Evolutionary conservation across 2,888 invertebrate species (phyloP), one percentile per base, ranked within the genome.

Genomic region (Ecdyonurus torrentis): DNA sequence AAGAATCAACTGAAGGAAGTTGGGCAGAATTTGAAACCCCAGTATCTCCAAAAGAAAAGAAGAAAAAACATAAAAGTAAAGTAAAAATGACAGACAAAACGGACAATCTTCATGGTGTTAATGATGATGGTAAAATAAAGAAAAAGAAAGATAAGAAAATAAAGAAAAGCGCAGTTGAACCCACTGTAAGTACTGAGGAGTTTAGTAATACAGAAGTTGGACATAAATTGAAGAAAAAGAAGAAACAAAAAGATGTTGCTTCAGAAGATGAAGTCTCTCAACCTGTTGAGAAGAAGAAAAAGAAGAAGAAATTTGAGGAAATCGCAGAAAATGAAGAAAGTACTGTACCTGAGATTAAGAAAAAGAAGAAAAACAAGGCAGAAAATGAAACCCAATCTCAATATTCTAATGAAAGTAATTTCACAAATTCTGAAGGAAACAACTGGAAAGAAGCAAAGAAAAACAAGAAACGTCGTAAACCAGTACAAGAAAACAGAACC

Each of bases 401-500:
- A 25, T 19, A 1, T 24, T 2, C 58, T 15, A n/a, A 20, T 19
- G 59, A 55, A 64, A 25, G 58, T 60, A 65, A 50, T 61, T 55
- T 37, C 55, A 22, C 37, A 63, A 67, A 63, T 52, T 2, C 50
- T 76, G 74, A 71, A n/a, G n/a, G n/a, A n/a, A n/a, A 52, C 58
- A 22, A 15, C 15, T 2, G 19, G 7, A 15, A n/a, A 18, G 2
- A 52, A 50, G 2, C 59, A n/a, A 24, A 58, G 59, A 68, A 71
- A 65, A 68, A 72, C 66, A 70, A 75, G 67, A 71, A 70, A 64
- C 69, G 71, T 65, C 71, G 70, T 69, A 74, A 72, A 70, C 78
- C 80, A 60, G 7, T 59, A 23, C 71, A 72, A 10, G 71, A 73
- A 62, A 77, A 79, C 63, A 80, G 79, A 70, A 75, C 5, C 5